Conservation (phyloP, 1,140 invertebrate species). For the Camponotus pennsylvanicus region DNA sequence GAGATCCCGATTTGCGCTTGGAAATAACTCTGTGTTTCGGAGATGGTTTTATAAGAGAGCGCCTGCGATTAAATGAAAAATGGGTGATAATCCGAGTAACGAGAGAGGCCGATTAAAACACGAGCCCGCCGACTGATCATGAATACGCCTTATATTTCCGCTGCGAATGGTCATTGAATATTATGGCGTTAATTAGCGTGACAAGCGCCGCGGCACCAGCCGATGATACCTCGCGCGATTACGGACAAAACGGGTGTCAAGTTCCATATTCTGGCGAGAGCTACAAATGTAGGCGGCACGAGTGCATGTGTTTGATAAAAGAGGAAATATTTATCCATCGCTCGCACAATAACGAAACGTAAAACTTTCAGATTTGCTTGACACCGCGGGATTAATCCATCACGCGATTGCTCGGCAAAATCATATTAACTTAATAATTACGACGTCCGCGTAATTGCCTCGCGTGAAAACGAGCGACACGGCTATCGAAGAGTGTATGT, state of each 20-base stretch:
- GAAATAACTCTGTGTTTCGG: background rate
- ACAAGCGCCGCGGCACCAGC: background rate
- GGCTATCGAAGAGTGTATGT: constrained; percentile 22
- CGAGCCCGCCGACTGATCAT: constrained; percentile 39
- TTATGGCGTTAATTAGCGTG: constrained; percentile 63
- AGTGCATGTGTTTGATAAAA: background rate
- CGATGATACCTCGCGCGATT: constrained; percentile 13
- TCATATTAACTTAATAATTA: constrained; percentile 53
- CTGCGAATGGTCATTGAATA: constrained; percentile 47
- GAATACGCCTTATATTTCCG: constrained; percentile 40
- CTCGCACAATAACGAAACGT: background rate
- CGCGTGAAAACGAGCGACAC: constrained; percentile 43
- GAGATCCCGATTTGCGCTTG: background rate
- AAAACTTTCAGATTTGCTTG: constrained; percentile 24
- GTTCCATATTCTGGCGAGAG: constrained; percentile 25
- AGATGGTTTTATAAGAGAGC: background rate
- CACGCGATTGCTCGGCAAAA: background rate
- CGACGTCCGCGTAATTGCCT: constrained; percentile 6
- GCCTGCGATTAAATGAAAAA: constrained; percentile 46
- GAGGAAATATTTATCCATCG: background rate
- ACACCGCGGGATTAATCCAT: constrained; percentile 6
- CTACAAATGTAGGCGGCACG: background rate
- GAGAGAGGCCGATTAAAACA: constrained; percentile 53
- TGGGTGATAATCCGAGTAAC: constrained; percentile 42
- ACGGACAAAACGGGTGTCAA: constrained; percentile 27